A percentile compares a stretch with the other conserved stretches of the same genome.
Evolutionary conservation across 23 tunicate genomes (phyloP).

Genomic region (Halocynthia aurantium): DNA sequence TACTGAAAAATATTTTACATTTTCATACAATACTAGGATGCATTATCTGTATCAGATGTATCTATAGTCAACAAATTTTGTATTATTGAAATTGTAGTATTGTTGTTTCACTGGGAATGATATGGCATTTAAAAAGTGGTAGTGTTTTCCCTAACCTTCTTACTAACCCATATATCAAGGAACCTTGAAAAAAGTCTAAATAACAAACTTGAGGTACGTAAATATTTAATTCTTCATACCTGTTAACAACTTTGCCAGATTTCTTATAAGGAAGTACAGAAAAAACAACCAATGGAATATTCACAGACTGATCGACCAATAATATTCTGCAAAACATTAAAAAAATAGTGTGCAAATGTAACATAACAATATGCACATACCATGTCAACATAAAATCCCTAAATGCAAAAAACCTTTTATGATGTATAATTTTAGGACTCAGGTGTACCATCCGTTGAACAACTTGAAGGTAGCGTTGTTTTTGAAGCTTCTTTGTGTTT

Average conservation of each 20-base stretch:
- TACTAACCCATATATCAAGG: no score
- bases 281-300: slow-evolving; percentile 29
- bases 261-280: slow-evolving; percentile 31
- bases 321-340: slow-evolving; percentile 20
- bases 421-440: slow-evolving; percentile 14
- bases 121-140: no score
- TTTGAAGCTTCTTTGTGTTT: no score
- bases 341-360: neutral
- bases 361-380: neutral
- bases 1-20: neutral
- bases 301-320: slow-evolving; percentile 18
- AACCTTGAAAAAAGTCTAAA: no score
- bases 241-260: slow-evolving; percentile 10
- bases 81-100: no score
- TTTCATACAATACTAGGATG: no score
- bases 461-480: no score
- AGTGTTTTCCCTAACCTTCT: no score
- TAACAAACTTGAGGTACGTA: neutral
- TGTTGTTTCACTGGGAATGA: no score
- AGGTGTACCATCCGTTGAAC: neutral
- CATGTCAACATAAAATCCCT: neutral
- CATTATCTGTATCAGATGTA: no score
- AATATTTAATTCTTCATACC: neutral
- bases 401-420: neutral
- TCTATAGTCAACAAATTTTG: no score